Conservation (phyloP, 2,888 invertebrate genomes). For the Gandaritis pyraliata region DNA sequence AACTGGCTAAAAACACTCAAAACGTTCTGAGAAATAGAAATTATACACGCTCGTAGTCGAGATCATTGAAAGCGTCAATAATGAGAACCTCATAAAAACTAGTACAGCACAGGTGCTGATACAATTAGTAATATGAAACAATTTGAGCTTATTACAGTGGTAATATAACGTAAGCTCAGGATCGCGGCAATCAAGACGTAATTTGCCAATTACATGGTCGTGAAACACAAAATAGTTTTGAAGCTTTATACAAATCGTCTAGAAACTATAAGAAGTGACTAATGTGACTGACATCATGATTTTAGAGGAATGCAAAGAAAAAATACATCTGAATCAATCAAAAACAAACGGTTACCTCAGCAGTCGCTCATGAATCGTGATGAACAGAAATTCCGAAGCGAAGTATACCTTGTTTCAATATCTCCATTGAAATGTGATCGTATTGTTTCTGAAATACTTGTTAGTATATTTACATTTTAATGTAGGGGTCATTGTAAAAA, state of each 20-base stretch:
- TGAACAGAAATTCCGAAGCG: constrained; percentile 46
- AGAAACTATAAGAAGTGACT: constrained; percentile 19
- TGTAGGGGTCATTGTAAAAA: not conserved
- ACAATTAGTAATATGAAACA: constrained; percentile 55
- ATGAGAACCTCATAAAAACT: constrained; percentile 60
- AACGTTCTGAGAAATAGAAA: constrained; percentile 45
- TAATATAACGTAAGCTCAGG: constrained; percentile 30
- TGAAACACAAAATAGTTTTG: constrained; percentile 38
- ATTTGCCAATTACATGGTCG: constrained; percentile 38
- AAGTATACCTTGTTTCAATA: constrained; percentile 47
- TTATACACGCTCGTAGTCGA: constrained; percentile 49
- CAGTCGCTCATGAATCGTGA: constrained; percentile 50
- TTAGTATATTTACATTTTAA: constrained; percentile 9
- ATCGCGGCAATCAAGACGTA: constrained; percentile 38
- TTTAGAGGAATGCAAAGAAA: constrained; percentile 44
- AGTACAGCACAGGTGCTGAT: constrained; percentile 51
- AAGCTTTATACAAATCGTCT: constrained; percentile 39
- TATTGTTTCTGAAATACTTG: constrained; percentile 13
- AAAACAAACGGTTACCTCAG: constrained; percentile 58
- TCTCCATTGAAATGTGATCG: constrained; percentile 57
- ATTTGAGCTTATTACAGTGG: constrained; percentile 41
- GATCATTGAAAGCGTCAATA: constrained; percentile 56
- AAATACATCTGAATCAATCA: constrained; percentile 45
- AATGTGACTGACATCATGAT: constrained; percentile 51
- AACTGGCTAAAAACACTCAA: constrained; percentile 40